A percentile compares a stretch with the other conserved stretches of the same genome.
Conservation (phyloP, 2,113 vertebrate genomes). For the Oophaga pumilio region DNA sequence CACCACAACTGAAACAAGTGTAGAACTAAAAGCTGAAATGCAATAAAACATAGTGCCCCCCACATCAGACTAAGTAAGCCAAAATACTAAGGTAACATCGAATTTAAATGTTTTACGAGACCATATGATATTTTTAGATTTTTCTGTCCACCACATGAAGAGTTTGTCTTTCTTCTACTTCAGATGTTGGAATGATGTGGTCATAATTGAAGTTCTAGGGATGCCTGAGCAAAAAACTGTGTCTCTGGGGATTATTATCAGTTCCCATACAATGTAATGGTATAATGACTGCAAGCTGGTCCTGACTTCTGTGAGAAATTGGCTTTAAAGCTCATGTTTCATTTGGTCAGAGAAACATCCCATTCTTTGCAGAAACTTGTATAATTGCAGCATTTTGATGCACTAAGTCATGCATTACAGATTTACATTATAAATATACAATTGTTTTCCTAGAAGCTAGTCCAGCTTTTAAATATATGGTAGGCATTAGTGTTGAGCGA, state of each 20-base stretch:
- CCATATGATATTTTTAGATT: slow-evolving; percentile 29
- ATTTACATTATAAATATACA: slow-evolving; percentile 52
- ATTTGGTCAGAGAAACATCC: slow-evolving; percentile 38
- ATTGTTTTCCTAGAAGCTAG: slow-evolving; percentile 44
- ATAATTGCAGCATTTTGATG: slow-evolving; percentile 49
- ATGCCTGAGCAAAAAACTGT: slow-evolving; percentile 34
- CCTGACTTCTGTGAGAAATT: slow-evolving; percentile 35
- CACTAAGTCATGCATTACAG: slow-evolving; percentile 46
- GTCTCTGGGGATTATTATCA: slow-evolving; percentile 52
- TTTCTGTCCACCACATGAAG: slow-evolving; percentile 44
- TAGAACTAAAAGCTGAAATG: background rate
- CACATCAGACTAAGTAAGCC: background rate
- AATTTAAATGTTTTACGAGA: background rate
- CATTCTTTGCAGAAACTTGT: slow-evolving; percentile 47
- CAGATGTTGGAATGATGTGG: slow-evolving; percentile 42
- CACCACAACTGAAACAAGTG: background rate
- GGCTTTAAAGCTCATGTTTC: slow-evolving; percentile 52
- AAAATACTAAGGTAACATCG: background rate
- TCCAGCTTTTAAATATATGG: slow-evolving; percentile 16
- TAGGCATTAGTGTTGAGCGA: no score
- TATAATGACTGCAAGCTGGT: slow-evolving; percentile 44
- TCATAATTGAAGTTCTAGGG: slow-evolving; percentile 44
- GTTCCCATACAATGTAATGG: slow-evolving; percentile 46
- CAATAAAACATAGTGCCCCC: background rate
- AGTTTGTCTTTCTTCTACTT: slow-evolving; percentile 9